Evolutionary conservation across 2,888 invertebrate species (phyloP), one percentile per base, ranked within the genome.

Genomic region (Hypolimnas misippus): DNA sequence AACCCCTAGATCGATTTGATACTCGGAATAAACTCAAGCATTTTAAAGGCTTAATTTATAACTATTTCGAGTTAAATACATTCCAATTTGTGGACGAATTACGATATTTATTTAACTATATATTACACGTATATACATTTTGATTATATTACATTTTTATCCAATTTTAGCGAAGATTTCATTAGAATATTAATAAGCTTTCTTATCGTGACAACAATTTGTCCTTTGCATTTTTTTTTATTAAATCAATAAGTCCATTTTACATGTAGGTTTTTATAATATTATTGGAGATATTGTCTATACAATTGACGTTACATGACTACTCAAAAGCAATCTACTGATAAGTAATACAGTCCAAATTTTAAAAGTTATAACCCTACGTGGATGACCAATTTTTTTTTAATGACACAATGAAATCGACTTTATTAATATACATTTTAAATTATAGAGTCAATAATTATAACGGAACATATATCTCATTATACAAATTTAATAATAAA

Each of bases 41-140:
- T 49, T 57, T 53, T 50, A 50, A 62, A 38, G 12, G 33, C 31
- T 66, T 53, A 57, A 10, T 57, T 53, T 63, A 66, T 38, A 38
- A 38, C n/a, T 38, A 38, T 38, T 70, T 78, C 76, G 78, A 78
- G 64, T 71, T 83, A 82, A 77, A 79, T 83, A 83, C 81, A 83
- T 61, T 67, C 68, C 56, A 63, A 54, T 59, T 66, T 89, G 89
- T 89, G 90, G 89, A 90, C 90, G 89, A 83, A 82, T 82, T 81
- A 82, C 78, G 86, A 89, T 87, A 85, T 62, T 67, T 50, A 25
- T 57, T 76, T 79, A 63, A 62, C 69, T 65, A 62, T 58, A 62
- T 63, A 64, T 66, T 70, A 70, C 68, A 69, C 58, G 66, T 64
- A 57, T 62, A 69, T 70, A 63, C 67, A 67, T 62, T 63, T 65